Evolutionary conservation across 2,113 vertebrate species (phyloP), one percentile per base, ranked within the genome.

Genomic region (Athene cunicularia): DNA sequence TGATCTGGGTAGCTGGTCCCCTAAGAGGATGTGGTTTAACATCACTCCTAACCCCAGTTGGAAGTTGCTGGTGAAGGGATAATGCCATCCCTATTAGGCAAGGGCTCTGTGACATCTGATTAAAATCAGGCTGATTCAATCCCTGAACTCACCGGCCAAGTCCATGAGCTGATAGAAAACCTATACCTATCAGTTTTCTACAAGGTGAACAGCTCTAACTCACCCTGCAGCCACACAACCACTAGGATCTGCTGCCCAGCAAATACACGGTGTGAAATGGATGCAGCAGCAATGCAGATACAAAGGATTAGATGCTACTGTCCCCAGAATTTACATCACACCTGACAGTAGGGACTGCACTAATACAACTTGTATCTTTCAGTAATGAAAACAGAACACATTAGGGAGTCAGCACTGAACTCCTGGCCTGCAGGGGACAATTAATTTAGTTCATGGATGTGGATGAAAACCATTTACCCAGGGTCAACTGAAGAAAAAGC

Each of bases 201-300:
- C 4, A 30, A 88, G 80, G 11, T 28, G 35, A 82, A 68, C 19
- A 73, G n/a, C 23, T 35, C 53, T 56, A 83, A 37, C 32, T 67
- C 22, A 16, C 3, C 8, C 52, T 62, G 73, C 30, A 67, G 52
- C 47, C 39, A 79, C 22, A 66, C 24, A 62, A 11, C 28, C 58
- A 49, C 19, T 13, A n/a, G 49, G 27, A 68, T 27, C 22, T 66
- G 67, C 72, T 77, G 63, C 17, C n/a, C 41, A 58, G 47, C 10
- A 55, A 12, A 37, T n/a, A 20, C 43, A 30, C 0, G 0, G 18
- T 15, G 8, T 14, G 43, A 82, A 71, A 22, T 2, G 5, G n/a
- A 71, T 39, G 43, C 41, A 88, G 37, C 32, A 75, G 83, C 50
- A 71, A 41, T 1, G 10, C 39, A 76, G 45, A 90, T 23, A 43